Evolutionary conservation across 2,797 vertebrate genomes (phyloP).

Genomic region (Molossus molossus): DNA sequence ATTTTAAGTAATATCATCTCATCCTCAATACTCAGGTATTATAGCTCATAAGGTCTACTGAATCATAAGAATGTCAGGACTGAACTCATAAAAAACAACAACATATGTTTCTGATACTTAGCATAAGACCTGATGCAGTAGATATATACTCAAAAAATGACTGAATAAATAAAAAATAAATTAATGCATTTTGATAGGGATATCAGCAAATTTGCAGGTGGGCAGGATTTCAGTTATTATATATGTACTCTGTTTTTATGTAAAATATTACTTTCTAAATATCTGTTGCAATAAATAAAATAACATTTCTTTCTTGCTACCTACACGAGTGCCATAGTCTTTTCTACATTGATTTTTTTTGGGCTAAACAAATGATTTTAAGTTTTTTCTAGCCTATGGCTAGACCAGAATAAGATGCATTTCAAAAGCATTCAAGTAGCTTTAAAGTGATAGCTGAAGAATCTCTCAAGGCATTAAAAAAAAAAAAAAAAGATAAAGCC

Average conservation of each 20-base stretch:
- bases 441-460: conserved; percentile 93
- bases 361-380: conserved; percentile 92
- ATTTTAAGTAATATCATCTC: conserved; percentile 83
- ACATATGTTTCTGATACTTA: not conserved
- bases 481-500: conserved; percentile 89
- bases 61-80: conserved; percentile 50
- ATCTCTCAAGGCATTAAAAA: conserved; percentile 91
- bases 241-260: not conserved
- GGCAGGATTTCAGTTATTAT: not conserved
- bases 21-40: conserved; percentile 57
- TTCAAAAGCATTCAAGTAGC: conserved; percentile 93
- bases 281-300: conserved; percentile 61
- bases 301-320: conserved; percentile 71
- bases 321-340: conserved; percentile 72
- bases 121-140: not conserved
- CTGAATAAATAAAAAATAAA: not conserved
- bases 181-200: not conserved
- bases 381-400: conserved; percentile 94
- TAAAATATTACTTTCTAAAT: conserved; percentile 42
- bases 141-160: not conserved
- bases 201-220: not conserved
- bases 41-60: not conserved
- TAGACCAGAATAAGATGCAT: conserved; percentile 94
- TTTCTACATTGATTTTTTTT: conserved; percentile 91
- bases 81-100: not conserved